A percentile compares a stretch with the other conserved stretches of the same genome.
Evolutionary conservation across 1,140 invertebrate species (phyloP).

Genomic region (Solenopsis fugax): DNA sequence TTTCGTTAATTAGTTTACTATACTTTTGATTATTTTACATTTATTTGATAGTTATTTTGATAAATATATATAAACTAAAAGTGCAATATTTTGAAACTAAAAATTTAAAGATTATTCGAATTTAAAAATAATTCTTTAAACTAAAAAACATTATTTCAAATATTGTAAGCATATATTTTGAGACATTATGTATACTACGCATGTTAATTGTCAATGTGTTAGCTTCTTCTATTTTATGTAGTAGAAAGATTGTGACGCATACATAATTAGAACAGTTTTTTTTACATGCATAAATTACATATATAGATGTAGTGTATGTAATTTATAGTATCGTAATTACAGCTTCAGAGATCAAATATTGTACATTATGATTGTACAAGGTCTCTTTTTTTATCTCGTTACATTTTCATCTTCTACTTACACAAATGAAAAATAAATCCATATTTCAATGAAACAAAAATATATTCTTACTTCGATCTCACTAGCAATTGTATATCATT

Average conservation of each 20-base stretch:
- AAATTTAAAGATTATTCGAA: too few species aligned
- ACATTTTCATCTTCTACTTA: neutral
- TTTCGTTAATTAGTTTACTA: neutral
- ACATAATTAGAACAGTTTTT: neutral
- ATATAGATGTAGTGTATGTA: neutral
- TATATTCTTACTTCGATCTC: conserved; percentile 47
- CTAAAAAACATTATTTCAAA: neutral
- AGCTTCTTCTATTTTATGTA: neutral
- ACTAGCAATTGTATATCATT: conserved; percentile 47
- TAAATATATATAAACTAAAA: conserved; percentile 9
- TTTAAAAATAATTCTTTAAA: too few species aligned
- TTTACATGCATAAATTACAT: neutral
- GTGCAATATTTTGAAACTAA: too few species aligned
- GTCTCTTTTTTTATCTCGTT: neutral
- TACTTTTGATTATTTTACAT: conserved; percentile 1
- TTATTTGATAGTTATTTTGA: neutral
- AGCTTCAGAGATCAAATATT: neutral
- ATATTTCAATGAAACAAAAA: conserved; percentile 10
- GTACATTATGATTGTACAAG: neutral
- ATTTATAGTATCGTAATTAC: neutral
- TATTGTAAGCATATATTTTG: neutral
- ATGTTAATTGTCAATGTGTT: neutral
- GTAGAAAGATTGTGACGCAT: neutral
- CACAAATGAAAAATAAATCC: neutral
- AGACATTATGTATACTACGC: conserved; percentile 14